Percentiles rank a stretch among this genome's conserved stretches.
These are phyloP conservation scores for Aplodontia rufa DNA, from an alignment of 2,113 vertebrate genomes.

Conservation along the genomic window DNA sequence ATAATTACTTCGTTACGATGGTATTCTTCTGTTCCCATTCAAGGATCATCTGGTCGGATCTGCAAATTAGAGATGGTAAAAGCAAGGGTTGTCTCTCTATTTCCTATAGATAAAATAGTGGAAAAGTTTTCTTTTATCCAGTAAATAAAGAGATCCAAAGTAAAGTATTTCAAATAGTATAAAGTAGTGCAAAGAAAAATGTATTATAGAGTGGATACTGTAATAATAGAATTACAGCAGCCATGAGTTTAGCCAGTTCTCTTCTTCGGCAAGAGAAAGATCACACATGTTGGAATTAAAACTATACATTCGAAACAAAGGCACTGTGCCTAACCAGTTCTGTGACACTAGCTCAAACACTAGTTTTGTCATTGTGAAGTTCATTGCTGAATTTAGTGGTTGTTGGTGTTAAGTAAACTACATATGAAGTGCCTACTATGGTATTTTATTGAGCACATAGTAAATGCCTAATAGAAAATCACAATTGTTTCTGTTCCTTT, in stretches of 20 bases:
- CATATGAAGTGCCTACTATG: background rate
- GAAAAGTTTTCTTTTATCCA: background rate
- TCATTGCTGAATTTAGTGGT: background rate
- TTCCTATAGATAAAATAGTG: background rate
- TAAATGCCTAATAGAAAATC: background rate
- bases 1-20: background rate
- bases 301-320: background rate
- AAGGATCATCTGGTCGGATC: background rate
- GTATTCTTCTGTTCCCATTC: background rate
- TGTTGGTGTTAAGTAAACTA: background rate
- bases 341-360: background rate
- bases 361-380: constrained; percentile 7
- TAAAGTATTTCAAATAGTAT: background rate
- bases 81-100: background rate
- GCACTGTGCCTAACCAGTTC: background rate
- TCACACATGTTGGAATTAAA: background rate
- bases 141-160: background rate
- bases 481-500: background rate
- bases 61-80: background rate
- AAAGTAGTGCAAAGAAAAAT: background rate
- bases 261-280: background rate
- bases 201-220: background rate
- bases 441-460: background rate
- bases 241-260: background rate
- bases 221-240: background rate